Evolutionary conservation across 2,797 vertebrate species (phyloP).

Genomic region (Rousettus madagascariensis): DNA sequence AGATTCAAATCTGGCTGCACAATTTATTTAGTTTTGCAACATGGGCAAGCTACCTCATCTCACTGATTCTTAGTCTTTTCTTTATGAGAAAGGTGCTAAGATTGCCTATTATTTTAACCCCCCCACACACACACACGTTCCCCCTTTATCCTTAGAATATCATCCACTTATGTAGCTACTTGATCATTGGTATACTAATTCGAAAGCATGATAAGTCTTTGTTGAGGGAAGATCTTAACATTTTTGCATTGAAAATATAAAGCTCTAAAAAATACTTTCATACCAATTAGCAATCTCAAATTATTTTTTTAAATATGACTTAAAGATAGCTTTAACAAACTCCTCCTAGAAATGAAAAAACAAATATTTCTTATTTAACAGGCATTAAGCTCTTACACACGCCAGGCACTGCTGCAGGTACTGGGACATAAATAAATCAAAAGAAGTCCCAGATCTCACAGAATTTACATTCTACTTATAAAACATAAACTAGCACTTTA

Average conservation of each 20-base stretch:
- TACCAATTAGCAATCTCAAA: not conserved
- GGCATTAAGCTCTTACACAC: not conserved
- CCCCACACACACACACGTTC: not conserved
- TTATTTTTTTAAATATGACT: slow-evolving; percentile 13
- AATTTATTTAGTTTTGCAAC: not conserved
- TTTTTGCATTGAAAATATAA: slow-evolving; percentile 15
- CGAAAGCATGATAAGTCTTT: not conserved
- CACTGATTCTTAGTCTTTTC: not conserved
- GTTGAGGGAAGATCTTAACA: not conserved
- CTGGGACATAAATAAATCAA: not conserved
- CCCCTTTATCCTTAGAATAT: not conserved
- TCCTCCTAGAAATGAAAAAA: not conserved
- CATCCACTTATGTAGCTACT: not conserved
- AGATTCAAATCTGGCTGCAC: not conserved
- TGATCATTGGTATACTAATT: not conserved
- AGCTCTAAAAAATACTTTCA: slow-evolving; percentile 7
- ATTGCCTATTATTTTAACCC: not conserved
- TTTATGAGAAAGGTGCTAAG: not conserved
- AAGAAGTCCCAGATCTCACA: not conserved
- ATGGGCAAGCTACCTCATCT: not conserved
- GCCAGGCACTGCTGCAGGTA: not conserved
- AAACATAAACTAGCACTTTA: slow-evolving; percentile 38
- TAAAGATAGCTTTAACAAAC: not conserved
- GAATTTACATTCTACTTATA: slow-evolving; percentile 16
- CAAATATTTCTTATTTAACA: not conserved